A percentile compares a stretch with the other conserved stretches of the same genome.
phyloP scores from a whole-genome alignment of 2,113 vertebrate genomes.

The Sitta europaea region DNA sequence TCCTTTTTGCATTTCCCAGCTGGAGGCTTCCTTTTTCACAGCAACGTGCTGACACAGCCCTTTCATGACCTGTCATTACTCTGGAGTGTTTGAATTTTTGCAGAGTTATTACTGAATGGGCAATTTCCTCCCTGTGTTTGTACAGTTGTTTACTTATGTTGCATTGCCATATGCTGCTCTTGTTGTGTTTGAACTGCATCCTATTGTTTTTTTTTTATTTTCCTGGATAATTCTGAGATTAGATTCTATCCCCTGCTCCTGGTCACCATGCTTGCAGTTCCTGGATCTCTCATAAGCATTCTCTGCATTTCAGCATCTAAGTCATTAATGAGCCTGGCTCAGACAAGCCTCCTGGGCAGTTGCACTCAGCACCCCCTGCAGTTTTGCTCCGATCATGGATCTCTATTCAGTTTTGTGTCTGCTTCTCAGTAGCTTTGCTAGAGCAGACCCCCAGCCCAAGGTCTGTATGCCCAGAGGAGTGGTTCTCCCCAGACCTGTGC shows the following conservation, averaged over 20 bases:
- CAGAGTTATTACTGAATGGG: not conserved
- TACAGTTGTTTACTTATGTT: not conserved
- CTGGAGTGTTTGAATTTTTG: not conserved
- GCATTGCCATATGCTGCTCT: not conserved
- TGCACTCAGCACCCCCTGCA: not conserved
- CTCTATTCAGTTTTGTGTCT: not conserved
- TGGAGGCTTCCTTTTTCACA: not conserved
- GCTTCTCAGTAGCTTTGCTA: not conserved
- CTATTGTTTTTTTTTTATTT: not conserved
- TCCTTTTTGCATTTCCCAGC: not conserved
- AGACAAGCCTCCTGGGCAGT: not conserved
- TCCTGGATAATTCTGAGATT: not conserved
- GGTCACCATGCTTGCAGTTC: not conserved
- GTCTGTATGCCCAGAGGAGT: not conserved
- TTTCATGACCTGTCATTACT: not conserved
- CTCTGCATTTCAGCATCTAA: not conserved
- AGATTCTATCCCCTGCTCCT: not conserved
- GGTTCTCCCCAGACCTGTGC: not conserved
- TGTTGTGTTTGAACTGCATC: not conserved
- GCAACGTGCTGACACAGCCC: not conserved
- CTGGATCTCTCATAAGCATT: not conserved
- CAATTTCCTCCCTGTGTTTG: not conserved
- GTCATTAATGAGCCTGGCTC: not conserved
- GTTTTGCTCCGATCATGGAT: not conserved
- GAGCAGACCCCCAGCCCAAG: not conserved